phyloP scores from a whole-genome alignment of 2,797 vertebrate species.

The Clamator glandarius region DNA sequence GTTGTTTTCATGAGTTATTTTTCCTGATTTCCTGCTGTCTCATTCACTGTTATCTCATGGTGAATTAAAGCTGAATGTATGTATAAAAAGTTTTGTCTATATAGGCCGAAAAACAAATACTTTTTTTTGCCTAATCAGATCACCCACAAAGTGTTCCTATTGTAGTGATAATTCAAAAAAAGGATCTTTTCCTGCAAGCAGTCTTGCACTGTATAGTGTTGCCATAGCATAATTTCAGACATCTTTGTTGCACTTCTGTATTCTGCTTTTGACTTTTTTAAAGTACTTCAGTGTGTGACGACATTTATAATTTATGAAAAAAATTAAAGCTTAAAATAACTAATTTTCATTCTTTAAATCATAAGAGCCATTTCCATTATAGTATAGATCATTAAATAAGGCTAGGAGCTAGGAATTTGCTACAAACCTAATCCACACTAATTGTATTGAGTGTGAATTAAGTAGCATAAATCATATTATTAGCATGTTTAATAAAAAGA shows the following conservation, averaged over 20 bases:
- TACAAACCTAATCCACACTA: background rate
- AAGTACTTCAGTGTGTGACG: background rate
- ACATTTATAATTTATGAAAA: background rate
- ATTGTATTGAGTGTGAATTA: background rate
- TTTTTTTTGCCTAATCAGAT: background rate
- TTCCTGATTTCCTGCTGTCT: background rate
- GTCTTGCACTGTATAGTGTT: background rate
- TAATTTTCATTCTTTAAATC: slow-evolving; percentile 17
- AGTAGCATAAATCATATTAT: background rate
- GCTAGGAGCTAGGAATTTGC: background rate
- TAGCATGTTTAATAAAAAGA: background rate
- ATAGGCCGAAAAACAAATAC: background rate
- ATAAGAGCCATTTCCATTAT: background rate
- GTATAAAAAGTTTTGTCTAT: background rate
- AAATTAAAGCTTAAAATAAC: background rate
- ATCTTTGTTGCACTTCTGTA: background rate
- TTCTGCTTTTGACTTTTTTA: background rate
- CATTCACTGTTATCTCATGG: background rate
- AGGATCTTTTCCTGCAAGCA: background rate
- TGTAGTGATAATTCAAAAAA: background rate
- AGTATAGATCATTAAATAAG: background rate
- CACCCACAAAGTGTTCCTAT: background rate
- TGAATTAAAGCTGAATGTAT: background rate
- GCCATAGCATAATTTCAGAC: background rate
- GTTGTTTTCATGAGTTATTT: background rate